A percentile compares a stretch with the other conserved stretches of the same genome.
These are phyloP conservation scores for Pseudoatta argentina DNA, from an alignment of 1,140 invertebrate genomes.

Conservation along the genomic window DNA sequence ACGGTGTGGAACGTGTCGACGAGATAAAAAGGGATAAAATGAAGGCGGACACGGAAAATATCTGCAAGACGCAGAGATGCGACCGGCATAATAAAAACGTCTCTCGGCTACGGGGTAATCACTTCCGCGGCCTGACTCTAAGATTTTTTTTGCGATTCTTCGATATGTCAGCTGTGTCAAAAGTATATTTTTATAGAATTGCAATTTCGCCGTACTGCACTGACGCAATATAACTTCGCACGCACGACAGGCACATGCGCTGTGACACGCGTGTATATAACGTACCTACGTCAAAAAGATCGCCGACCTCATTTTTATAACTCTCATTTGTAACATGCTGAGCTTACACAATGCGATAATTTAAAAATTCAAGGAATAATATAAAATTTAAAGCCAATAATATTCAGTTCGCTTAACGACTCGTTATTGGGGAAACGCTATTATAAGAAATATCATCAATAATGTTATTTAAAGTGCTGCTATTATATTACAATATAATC, in stretches of 20 bases:
- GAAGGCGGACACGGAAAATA: slow-evolving; percentile 39
- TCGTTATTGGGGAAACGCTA: not conserved
- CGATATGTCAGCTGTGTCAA: not conserved
- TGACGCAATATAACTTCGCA: not conserved
- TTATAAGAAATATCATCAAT: not conserved
- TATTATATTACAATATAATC: not conserved
- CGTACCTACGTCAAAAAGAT: not conserved
- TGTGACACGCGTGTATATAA: not conserved
- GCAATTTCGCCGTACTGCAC: slow-evolving; percentile 17
- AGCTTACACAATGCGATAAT: not conserved
- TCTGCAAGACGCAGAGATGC: slow-evolving; percentile 22
- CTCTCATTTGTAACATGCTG: not conserved
- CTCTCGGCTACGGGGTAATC: not conserved
- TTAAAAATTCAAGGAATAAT: not conserved
- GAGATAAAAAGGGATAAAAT: slow-evolving; percentile 17
- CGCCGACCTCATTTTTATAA: not conserved
- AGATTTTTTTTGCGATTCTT: slow-evolving; percentile 6
- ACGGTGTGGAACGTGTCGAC: slow-evolving; percentile 26
- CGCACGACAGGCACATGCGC: not conserved
- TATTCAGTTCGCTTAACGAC: not conserved
- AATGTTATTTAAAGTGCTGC: not conserved
- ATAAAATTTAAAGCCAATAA: not conserved
- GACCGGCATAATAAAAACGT: slow-evolving; percentile 35
- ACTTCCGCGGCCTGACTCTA: slow-evolving; percentile 18
- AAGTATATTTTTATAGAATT: slow-evolving; percentile 52